Evolutionary conservation across 2,888 invertebrate genomes (phyloP), one percentile per base, ranked within the genome.

Genomic region (Meiosimyza decipiens): DNA sequence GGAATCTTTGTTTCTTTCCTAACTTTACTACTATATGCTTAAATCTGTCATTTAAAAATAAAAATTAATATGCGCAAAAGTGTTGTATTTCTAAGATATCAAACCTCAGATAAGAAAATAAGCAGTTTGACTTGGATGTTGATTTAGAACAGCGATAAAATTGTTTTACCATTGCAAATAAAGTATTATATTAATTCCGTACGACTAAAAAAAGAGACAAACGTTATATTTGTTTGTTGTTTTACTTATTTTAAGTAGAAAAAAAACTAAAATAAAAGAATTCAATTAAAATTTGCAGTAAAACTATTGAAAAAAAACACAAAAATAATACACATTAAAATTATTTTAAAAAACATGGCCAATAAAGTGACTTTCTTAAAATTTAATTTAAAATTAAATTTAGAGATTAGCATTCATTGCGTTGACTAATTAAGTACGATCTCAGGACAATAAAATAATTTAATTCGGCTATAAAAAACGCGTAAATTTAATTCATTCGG

Each of bases 391-490:
- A 59, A 59, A 33, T 69, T n/a, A 69, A 63, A 54, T 63, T 54
- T 69, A 51, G 22, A 64, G 33, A 51, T 51, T 13, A 22, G 33
- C 33, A 47, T 16, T 18, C 55, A 70, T 52, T 62, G n/a, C 40
- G 47, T 51, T 54, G 54, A 70, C 57, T 68, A 67, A 70, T 70
- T 70, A 70, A 70, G 70, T 70, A 70, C 70, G 63, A 47, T 54
- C 40, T 28, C 54, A 66, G 33, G 55, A 55, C n/a, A 40, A 68
- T 57, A n/a, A 68, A 49, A 68, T 49, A 13, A 57, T 49, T 57
- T 52, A 69, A 69, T 52, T 62, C 52, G 60, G 62, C 69, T 60
- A 52, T 16, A 18, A 9, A 49, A 59, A 51, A 40, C 40, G 40
- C 40, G 40, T 40, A 1, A 40, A 40, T 40, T 40, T 40, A 7